Base-by-base conservation (phyloP, 2,113 vertebrate species). In the Proteles cristata region DNA sequence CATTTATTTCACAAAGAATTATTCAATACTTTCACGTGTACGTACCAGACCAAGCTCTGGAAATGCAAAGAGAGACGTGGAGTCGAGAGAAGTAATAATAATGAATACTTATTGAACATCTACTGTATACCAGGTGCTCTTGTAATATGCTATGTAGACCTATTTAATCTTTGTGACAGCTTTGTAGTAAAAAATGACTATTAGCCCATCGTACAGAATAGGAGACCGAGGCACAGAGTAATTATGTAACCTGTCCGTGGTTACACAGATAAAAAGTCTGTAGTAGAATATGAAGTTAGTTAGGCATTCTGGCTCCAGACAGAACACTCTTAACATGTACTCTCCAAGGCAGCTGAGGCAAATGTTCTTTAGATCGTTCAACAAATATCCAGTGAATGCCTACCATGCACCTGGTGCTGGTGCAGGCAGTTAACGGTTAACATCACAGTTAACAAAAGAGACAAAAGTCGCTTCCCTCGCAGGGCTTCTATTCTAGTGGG, bases 1-100 rank as follows among this genome's bases (percentile, higher is more conserved):
- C 9, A 55, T 69, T 77, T 31, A 96, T 77, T 68, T 94, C 88
- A 81, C 35, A 82, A 63, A 69, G 68, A 43, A 68, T 89, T 82
- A 82, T 61, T 65, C 76, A n/a, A 69, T 83, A 87, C 31, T 69
- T 87, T 28, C 39, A 87, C 65, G 50, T 50, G 23, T 88, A 31
- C 25, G 48, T 90, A 82, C 5, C 26, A 94, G 65, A 45, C 28
- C 21, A 81, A 28, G 48, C 55, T 85, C 55, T 94, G 48, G 53
- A 94, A 89, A 94, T 85, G 33, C 17, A 88, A 76, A 89, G 23
- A 89, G 16, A 86, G 74, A 82, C n/a, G 65, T 15, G 31, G 16
- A 79, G 43, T 50, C 2, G 50, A 83, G 9, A 74, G 2, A 28
- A 58, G 73, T 21, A 94, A 43, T 53, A 53, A 65, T 11, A 83